A percentile compares a stretch with the other conserved stretches of the same genome.
Evolutionary conservation across 2,888 invertebrate genomes (phyloP).

Genomic region (Euplexia lucipara): DNA sequence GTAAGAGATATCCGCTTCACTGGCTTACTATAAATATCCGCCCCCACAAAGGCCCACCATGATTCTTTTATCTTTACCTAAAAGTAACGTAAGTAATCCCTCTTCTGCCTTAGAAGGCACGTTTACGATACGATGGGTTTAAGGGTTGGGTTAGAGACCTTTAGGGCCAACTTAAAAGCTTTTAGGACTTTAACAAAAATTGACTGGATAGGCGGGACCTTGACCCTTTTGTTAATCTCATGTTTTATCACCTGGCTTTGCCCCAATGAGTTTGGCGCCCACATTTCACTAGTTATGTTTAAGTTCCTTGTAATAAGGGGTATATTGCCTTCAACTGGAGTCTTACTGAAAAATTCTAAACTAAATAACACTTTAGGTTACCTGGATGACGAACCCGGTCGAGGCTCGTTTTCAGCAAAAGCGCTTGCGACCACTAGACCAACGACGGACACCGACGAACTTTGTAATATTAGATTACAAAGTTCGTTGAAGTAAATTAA

Average conservation of each 20-base stretch:
- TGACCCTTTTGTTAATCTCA: constrained; percentile 4
- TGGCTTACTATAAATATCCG: constrained; percentile 35
- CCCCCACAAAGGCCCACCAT: constrained; percentile 17
- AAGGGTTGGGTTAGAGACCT: constrained; percentile 31
- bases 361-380: no score
- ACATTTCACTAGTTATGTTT: no score
- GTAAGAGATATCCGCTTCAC: constrained; percentile 26
- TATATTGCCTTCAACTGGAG: no score
- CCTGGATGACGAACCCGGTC: no score
- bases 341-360: no score
- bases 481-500: not conserved
- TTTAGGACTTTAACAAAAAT: constrained; percentile 32
- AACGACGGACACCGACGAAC: no score
- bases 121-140: constrained; percentile 49
- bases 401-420: no score
- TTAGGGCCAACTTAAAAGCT: constrained; percentile 28
- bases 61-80: constrained; percentile 46
- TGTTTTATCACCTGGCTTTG: no score
- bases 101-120: constrained; percentile 43
- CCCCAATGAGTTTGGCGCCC: no score
- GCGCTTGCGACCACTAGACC: no score
- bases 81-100: constrained; percentile 47
- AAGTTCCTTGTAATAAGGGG: no score
- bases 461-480: not conserved
- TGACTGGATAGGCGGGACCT: not conserved